phyloP scores from a whole-genome alignment of 2,888 invertebrate species.

The Siphonodentalium dalli region DNA sequence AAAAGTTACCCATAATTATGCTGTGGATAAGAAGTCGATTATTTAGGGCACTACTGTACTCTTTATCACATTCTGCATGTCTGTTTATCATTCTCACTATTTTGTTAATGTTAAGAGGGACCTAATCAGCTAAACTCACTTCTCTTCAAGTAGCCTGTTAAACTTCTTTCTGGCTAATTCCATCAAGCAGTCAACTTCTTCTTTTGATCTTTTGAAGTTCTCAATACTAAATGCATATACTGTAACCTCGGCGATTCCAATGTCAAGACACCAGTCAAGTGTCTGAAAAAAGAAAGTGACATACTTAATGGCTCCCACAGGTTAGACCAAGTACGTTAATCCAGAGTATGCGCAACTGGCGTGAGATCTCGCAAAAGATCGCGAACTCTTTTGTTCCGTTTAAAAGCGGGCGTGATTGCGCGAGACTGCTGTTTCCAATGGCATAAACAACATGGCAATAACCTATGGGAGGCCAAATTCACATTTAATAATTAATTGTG shows the following conservation, averaged over 20 bases:
- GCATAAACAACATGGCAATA: too few species aligned
- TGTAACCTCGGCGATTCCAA: slow-evolving; percentile 92
- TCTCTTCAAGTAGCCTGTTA: slow-evolving; percentile 79
- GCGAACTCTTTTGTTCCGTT: not conserved
- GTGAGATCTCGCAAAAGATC: not conserved
- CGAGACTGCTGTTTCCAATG: too few species aligned
- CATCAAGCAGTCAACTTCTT: slow-evolving; percentile 90
- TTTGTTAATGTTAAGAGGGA: too few species aligned
- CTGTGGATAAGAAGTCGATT: too few species aligned
- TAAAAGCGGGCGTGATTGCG: too few species aligned
- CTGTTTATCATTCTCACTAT: not conserved
- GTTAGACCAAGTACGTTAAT: too few species aligned
- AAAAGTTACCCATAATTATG: too few species aligned
- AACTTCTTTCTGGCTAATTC: slow-evolving; percentile 88
- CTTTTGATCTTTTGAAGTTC: slow-evolving; percentile 90
- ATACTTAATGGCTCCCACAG: not conserved
- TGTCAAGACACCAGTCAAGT: slow-evolving; percentile 86
- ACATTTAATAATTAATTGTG: too few species aligned
- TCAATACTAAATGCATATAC: slow-evolving; percentile 99
- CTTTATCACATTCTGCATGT: too few species aligned
- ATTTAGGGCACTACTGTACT: too few species aligned
- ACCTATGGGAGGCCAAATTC: too few species aligned
- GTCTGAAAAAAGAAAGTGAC: slow-evolving; percentile 66
- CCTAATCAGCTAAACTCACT: too few species aligned
- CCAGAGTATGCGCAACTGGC: not conserved